A percentile compares a stretch with the other conserved stretches of the same genome.
Conservation (phyloP, 2,797 vertebrate species). For the Mionectes olivaceus region DNA sequence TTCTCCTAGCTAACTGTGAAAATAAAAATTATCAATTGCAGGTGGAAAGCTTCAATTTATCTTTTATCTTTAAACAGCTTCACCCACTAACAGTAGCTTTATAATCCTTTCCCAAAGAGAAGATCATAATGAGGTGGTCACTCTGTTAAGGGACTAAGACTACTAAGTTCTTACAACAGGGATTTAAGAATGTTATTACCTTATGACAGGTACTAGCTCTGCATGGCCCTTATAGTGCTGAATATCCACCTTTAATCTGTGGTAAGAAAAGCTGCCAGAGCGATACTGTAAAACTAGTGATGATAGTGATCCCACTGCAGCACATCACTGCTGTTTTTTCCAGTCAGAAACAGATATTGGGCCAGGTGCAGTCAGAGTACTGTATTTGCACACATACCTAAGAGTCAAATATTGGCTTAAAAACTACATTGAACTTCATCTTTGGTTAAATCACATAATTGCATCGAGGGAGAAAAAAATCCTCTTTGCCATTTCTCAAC, state of each 20-base stretch:
- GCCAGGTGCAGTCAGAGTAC: not conserved
- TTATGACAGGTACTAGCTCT: not conserved
- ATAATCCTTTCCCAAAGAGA: not conserved
- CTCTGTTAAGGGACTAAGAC: not conserved
- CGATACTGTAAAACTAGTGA: not conserved
- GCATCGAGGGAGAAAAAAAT: not conserved
- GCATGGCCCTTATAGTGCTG: not conserved
- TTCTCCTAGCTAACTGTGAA: not conserved
- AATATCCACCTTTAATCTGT: not conserved
- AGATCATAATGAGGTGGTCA: not conserved
- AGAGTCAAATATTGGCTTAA: not conserved
- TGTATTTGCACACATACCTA: rapidly evolving
- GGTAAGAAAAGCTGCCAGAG: not conserved
- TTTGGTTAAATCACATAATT: not conserved
- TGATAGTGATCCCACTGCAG: not conserved
- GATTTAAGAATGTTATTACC: not conserved
- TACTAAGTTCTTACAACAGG: not conserved
- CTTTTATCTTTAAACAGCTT: not conserved
- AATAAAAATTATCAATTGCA: not conserved
- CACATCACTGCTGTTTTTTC: not conserved
- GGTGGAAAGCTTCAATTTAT: not conserved
- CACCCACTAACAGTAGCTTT: not conserved
- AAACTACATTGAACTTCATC: not conserved
- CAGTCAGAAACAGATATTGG: not conserved
- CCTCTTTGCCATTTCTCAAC: not conserved